Evolutionary conservation across 2,888 invertebrate genomes (phyloP), one percentile per base, ranked within the genome.

Genomic region (Dasysyrphus tricinctus): DNA sequence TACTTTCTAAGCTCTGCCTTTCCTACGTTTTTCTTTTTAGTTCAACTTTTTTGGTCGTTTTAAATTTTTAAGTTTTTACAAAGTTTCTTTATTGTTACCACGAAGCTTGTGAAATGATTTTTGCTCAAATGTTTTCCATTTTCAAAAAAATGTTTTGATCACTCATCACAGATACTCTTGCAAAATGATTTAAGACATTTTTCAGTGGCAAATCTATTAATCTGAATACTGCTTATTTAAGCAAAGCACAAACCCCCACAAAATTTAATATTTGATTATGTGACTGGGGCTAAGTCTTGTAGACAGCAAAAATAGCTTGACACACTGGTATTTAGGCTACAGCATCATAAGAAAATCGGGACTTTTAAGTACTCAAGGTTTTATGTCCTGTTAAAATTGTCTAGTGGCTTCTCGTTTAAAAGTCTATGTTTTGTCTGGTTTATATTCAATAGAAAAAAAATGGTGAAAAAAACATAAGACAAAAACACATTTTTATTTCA

Each of bases 341-440:
- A 2, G 12, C 0, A 1, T n/a, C 7, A n/a, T 5, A n/a, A 14
- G n/a, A 7, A 5, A n/a, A 2, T 0, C 0, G 2, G 3, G 39
- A 3, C 11, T 39, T 39, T 11, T 39, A 39, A 37, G 39, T 39
- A 14, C 42, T 14, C 14, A 42, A 14, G 42, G 14, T 42, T 42
- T 12, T 39, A 24, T 24, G 3, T 11, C 12, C 5, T 42, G 14
- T 44, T 44, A n/a, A 19, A 37, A 19, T 12, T 37, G 24, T 37
- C 37, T 37, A 5, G 11, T 57, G 9, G 12, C 42, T 39, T 39
- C 39, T 12, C 3, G 24, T 12, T 11, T 39, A 39, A 24, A 24
- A 24, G 24, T 24, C 24, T 24, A 1, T 2, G 24, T 24, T 24
- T 24, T 24, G 24, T 24, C 3, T 24, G 24, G n/a, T n/a, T 24